Conservation (phyloP, 2,797 vertebrate species). For the Chrosomus eos region DNA sequence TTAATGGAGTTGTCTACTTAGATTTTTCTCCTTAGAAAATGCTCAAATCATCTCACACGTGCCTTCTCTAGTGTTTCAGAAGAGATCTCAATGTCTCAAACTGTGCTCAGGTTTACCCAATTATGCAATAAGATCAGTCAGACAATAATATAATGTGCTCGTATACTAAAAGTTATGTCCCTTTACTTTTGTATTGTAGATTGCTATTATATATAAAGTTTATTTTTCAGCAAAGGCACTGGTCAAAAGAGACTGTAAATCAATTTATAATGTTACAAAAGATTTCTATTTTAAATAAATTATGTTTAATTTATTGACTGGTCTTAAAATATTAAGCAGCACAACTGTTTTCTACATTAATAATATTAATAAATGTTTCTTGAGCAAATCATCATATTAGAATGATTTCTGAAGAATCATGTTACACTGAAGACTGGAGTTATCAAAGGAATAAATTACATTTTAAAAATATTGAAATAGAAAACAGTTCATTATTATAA, state of each 20-base stretch:
- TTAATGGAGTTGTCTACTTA: not conserved
- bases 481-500: not conserved
- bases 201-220: not conserved
- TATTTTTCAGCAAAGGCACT: not conserved
- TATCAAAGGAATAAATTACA: too few relatives aligned
- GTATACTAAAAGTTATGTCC: not conserved
- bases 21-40: conserved; percentile 17
- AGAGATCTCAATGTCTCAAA: not conserved
- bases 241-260: not conserved
- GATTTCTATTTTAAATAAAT: not conserved
- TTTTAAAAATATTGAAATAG: too few relatives aligned
- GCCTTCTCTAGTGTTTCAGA: not conserved
- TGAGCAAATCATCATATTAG: not conserved
- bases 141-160: not conserved
- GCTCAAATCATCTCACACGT: not conserved
- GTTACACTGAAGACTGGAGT: too few relatives aligned
- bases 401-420: too few relatives aligned
- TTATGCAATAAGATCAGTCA: not conserved
- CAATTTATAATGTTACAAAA: not conserved
- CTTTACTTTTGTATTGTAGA: not conserved
- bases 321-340: not conserved
- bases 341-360: too few relatives aligned
- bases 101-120: not conserved
- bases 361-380: not conserved
- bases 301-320: not conserved